Evolutionary conservation across 2,113 vertebrate genomes (phyloP).

Genomic region (Chitala chitala): DNA sequence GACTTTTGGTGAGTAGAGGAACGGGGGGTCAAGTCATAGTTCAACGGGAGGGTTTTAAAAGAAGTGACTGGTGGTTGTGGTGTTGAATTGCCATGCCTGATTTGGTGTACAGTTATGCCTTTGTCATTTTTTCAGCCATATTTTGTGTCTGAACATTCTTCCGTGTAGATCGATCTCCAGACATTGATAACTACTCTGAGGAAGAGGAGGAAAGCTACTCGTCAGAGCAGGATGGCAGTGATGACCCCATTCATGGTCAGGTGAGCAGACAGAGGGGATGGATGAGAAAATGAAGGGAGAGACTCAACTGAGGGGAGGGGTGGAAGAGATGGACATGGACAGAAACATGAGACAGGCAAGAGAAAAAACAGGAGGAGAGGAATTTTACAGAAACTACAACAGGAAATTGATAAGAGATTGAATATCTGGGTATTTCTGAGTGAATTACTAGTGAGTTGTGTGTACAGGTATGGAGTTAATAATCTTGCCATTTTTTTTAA

Average conservation of each 20-base stretch:
- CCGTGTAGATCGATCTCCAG: slow-evolving; percentile 77
- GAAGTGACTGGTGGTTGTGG: background rate
- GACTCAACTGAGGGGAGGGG: background rate
- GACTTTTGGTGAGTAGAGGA: slow-evolving; percentile 66
- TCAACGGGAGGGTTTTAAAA: background rate
- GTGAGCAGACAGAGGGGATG: slow-evolving; percentile 43
- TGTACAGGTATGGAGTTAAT: no score
- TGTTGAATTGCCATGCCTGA: background rate
- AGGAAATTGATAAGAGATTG: background rate
- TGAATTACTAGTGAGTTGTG: background rate
- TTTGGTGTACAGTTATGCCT: no score
- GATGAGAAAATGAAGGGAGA: no score
- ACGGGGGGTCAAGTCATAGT: no score
- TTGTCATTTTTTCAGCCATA: background rate
- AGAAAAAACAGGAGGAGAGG: background rate
- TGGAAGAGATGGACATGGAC: background rate
- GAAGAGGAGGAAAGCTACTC: slow-evolving; percentile 91
- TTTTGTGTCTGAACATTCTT: background rate
- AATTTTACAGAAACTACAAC: background rate
- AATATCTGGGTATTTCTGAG: background rate
- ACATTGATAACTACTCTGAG: slow-evolving; percentile 88
- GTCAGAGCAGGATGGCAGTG: slow-evolving; percentile 84
- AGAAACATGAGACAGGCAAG: background rate
- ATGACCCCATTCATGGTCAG: slow-evolving; percentile 83
- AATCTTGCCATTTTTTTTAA: no score